Conservation (phyloP, 2,888 invertebrate species). For the Penaeus monodon region DNA sequence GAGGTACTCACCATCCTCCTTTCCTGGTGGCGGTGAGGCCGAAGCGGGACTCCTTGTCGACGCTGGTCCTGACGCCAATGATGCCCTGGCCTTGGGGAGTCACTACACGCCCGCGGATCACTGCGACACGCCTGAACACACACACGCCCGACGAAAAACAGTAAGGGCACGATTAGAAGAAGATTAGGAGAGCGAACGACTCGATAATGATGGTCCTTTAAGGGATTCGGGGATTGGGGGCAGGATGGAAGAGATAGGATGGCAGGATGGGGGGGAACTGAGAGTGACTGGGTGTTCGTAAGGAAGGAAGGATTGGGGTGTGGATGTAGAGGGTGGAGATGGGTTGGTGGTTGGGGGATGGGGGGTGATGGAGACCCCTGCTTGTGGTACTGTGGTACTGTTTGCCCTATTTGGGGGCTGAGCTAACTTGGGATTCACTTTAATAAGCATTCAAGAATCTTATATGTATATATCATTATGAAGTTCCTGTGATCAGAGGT, state of each 20-base stretch:
- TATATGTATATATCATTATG: too few species aligned
- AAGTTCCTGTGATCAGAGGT: too few species aligned
- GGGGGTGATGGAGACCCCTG: too few species aligned
- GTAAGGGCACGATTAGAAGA: conserved; percentile 12
- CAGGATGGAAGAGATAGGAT: not conserved
- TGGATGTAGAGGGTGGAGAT: too few species aligned
- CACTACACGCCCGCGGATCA: conserved; percentile 97
- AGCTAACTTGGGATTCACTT: too few species aligned
- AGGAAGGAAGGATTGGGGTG: too few species aligned
- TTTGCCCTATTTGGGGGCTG: too few species aligned
- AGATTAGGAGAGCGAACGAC: too few species aligned
- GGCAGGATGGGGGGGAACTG: not conserved
- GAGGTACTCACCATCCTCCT: conserved; percentile 89
- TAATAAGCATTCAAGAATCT: too few species aligned
- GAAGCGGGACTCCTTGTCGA: conserved; percentile 92
- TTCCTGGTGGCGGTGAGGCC: conserved; percentile 95
- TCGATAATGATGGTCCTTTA: too few species aligned
- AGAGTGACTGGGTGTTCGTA: not conserved
- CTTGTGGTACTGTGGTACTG: too few species aligned
- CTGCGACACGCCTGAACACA: conserved; percentile 82
- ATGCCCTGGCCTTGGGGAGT: conserved; percentile 94
- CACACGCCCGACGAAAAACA: conserved; percentile 3
- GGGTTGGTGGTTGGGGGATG: too few species aligned
- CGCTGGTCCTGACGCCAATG: conserved; percentile 96
- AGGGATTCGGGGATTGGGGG: not conserved